Evolutionary conservation across 2,797 vertebrate genomes (phyloP), one percentile per base, ranked within the genome.

Genomic region (Esox masquinongy): DNA sequence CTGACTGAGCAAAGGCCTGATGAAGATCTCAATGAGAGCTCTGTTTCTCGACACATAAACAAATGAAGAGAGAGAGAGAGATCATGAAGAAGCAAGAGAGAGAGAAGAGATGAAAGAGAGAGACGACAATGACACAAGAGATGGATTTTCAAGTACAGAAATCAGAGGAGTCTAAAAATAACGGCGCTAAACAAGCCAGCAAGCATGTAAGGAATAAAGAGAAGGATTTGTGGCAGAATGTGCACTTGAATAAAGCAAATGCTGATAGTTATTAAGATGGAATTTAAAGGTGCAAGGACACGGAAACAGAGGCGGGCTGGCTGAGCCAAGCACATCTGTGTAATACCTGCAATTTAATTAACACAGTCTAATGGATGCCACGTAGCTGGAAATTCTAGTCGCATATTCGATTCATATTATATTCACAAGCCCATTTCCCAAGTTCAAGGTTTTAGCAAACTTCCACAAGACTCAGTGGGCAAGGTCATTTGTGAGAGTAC

Each of bases 81-180:
- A 43, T 43, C 39, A 77, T 74, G 72, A 8, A 73, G 79, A 67
- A 76, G 73, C 43, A 84, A 15, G 75, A 76, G 34, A 72, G 26
- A 56, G 70, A 68, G 71, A 70, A 79, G 74, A 75, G 11, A 73
- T 79, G 68, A 77, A 75, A 75, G 29, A 74, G 24, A 56, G 63
- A 22, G 53, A 8, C 12, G 67, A 68, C 26, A 36, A 26, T 61
- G n/a, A 76, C 47, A 71, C 73, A 77, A 87, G 82, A 86, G 89
- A 87, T 84, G 82, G 81, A n/a, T 24, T 61, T 26, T 61, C 22
- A 39, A 76, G 26, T 86, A 84, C 83, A 79, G 70, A 73, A 83
- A 83, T 83, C 82, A 82, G 72, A 79, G 70, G 43, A 67, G 43
- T 49, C 84, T 92, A 88, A 91, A 92, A 92, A 91, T 91, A 92